Conservation (phyloP, 2,888 invertebrate genomes). For the Drosophila nr. medialis region DNA sequence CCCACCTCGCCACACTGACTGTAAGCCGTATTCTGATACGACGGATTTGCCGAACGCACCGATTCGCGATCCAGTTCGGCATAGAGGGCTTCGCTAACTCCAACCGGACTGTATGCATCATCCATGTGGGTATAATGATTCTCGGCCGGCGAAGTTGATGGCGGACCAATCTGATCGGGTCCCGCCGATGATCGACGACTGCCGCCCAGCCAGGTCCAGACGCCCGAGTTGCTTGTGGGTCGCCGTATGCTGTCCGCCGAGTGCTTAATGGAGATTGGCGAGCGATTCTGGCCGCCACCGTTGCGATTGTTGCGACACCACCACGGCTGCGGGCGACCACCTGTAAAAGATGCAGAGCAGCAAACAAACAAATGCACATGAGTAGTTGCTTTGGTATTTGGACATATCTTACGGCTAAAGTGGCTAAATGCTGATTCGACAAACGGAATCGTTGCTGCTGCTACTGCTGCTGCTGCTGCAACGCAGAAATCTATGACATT, state of each 20-base stretch:
- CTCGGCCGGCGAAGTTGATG: conserved; percentile 86
- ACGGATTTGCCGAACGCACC: conserved; percentile 86
- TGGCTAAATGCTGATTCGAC: conserved; percentile 6
- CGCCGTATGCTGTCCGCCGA: conserved; percentile 85
- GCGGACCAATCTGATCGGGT: conserved; percentile 85
- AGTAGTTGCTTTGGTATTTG: conserved; percentile 58
- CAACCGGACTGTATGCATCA: conserved; percentile 86
- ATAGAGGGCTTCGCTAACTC: conserved; percentile 88
- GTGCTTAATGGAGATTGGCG: conserved; percentile 84
- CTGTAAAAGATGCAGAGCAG: conserved; percentile 58
- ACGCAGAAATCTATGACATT: conserved; percentile 74
- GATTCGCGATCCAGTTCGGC: conserved; percentile 89
- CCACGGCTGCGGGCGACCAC: conserved; percentile 84
- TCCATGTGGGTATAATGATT: conserved; percentile 91
- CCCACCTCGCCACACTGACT: conserved; percentile 85
- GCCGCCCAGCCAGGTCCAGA: conserved; percentile 84
- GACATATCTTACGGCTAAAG: background rate
- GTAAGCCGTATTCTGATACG: conserved; percentile 90
- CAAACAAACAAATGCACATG: conserved; percentile 21
- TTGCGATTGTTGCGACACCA: conserved; percentile 85
- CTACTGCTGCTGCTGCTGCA: background rate
- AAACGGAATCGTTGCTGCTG: conserved; percentile 21
- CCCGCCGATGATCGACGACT: conserved; percentile 84
- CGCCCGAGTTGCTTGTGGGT: conserved; percentile 84
- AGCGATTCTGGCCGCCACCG: conserved; percentile 82